Percentiles rank a stretch among this genome's conserved stretches.
Evolutionary conservation across 1,140 invertebrate genomes (phyloP).

Genomic region (Zaprionus africanus): DNA sequence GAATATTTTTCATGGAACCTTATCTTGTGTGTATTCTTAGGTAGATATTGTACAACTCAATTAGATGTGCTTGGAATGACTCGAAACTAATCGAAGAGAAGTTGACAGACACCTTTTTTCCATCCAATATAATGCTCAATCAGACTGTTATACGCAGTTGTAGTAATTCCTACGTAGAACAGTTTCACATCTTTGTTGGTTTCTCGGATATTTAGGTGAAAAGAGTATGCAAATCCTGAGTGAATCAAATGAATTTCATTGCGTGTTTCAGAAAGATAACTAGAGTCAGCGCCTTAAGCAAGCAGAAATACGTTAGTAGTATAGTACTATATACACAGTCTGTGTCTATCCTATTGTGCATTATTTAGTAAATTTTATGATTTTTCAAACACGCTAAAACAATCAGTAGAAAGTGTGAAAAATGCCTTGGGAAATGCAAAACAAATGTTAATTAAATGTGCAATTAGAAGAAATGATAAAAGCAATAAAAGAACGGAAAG

Average conservation of each 20-base stretch:
- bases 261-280: slow-evolving; percentile 35
- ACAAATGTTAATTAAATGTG: slow-evolving; percentile 75
- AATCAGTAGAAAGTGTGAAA: slow-evolving; percentile 31
- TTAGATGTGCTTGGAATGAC: slow-evolving; percentile 17
- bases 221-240: neutral
- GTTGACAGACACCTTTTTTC: neutral
- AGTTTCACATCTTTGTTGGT: neutral
- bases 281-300: slow-evolving; percentile 38
- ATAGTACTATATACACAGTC: slow-evolving; percentile 5
- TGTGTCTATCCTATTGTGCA: slow-evolving; percentile 11
- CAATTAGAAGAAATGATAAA: slow-evolving; percentile 66
- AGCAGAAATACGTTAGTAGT: neutral
- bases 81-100: neutral
- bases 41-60: slow-evolving; percentile 42
- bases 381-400: slow-evolving; percentile 36
- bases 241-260: slow-evolving; percentile 8
- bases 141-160: slow-evolving; percentile 1
- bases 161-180: neutral
- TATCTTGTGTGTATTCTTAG: slow-evolving; percentile 46
- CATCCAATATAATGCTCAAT: slow-evolving; percentile 3
- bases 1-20: slow-evolving; percentile 20
- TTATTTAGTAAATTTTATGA: neutral
- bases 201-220: neutral
- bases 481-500: slow-evolving; percentile 34
- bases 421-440: slow-evolving; percentile 37